These are phyloP conservation scores for Bubo scandiacus DNA, from an alignment of 2,113 vertebrate genomes.

Conservation along the genomic window DNA sequence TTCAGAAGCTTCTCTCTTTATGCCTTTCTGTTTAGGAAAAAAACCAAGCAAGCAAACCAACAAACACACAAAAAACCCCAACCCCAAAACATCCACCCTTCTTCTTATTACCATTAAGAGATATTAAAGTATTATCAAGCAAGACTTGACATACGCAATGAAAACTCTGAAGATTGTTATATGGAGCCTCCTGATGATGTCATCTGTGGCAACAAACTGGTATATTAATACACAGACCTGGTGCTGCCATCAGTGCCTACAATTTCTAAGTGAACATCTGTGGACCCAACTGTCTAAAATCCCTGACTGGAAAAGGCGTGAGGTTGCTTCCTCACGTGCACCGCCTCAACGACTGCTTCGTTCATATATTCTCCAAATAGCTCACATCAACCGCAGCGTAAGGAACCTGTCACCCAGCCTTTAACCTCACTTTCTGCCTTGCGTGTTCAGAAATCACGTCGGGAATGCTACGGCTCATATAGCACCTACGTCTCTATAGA, in stretches of 20 bases:
- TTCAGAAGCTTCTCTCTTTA: not conserved
- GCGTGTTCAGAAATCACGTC: rapidly evolving
- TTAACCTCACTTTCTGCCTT: not conserved
- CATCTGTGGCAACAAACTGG: not conserved
- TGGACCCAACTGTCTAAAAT: not conserved
- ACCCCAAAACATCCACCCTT: not conserved
- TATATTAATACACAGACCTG: not conserved
- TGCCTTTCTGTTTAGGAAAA: not conserved
- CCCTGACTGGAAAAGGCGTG: not conserved
- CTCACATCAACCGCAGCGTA: rapidly evolving
- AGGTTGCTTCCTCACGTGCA: not conserved
- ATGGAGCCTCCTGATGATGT: not conserved
- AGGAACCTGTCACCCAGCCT: not conserved
- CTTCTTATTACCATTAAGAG: not conserved
- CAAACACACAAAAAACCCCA: not conserved
- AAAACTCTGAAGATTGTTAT: not conserved
- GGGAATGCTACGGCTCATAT: not conserved
- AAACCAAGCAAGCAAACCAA: not conserved
- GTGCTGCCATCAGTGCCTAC: not conserved
- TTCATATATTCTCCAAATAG: not conserved
- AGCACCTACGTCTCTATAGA: not conserved
- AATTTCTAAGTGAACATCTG: not conserved
- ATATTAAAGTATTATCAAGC: not conserved
- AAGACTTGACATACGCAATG: rapidly evolving
- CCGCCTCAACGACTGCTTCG: not conserved